Evolutionary conservation across 1,140 invertebrate genomes (phyloP).

Genomic region (Cecropterus lyciades): DNA sequence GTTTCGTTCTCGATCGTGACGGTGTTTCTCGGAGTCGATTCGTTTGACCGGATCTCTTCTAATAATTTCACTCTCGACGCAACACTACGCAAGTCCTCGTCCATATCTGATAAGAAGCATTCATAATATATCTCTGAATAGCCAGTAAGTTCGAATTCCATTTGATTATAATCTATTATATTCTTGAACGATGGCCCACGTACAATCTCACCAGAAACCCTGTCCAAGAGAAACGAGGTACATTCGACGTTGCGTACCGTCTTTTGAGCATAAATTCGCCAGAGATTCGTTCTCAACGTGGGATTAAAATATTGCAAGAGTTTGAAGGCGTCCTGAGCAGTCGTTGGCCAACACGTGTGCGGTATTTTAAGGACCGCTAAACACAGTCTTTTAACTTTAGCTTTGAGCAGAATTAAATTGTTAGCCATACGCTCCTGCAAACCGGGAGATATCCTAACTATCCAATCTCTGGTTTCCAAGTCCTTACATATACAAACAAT

Average conservation of each 20-base stretch:
- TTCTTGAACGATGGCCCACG: slow-evolving; percentile 67
- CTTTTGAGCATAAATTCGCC: slow-evolving; percentile 68
- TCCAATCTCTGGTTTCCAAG: slow-evolving; percentile 65
- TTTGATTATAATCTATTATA: slow-evolving; percentile 68
- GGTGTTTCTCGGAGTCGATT: slow-evolving; percentile 46
- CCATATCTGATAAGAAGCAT: slow-evolving; percentile 57
- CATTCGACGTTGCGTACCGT: slow-evolving; percentile 48
- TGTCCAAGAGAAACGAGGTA: slow-evolving; percentile 65
- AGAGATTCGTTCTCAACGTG: slow-evolving; percentile 55
- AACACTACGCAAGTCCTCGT: slow-evolving; percentile 66
- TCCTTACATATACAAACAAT: slow-evolving; percentile 75
- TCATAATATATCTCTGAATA: slow-evolving; percentile 71
- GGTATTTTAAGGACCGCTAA: slow-evolving; percentile 67
- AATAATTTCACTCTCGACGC: slow-evolving; percentile 68
- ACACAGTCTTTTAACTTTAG: slow-evolving; percentile 65
- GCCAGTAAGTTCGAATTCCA: slow-evolving; percentile 68
- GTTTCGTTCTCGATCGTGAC: slow-evolving; percentile 15
- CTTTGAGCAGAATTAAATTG: slow-evolving; percentile 58
- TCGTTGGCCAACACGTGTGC: slow-evolving; percentile 56
- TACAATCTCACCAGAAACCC: slow-evolving; percentile 69
- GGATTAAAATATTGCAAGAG: slow-evolving; percentile 73
- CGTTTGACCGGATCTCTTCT: slow-evolving; percentile 59
- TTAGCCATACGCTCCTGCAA: slow-evolving; percentile 67
- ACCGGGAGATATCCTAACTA: slow-evolving; percentile 64
- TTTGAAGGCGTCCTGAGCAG: slow-evolving; percentile 65